These are phyloP conservation scores for Thyatira batis DNA, from an alignment of 2,888 invertebrate species.

Conservation along the genomic window DNA sequence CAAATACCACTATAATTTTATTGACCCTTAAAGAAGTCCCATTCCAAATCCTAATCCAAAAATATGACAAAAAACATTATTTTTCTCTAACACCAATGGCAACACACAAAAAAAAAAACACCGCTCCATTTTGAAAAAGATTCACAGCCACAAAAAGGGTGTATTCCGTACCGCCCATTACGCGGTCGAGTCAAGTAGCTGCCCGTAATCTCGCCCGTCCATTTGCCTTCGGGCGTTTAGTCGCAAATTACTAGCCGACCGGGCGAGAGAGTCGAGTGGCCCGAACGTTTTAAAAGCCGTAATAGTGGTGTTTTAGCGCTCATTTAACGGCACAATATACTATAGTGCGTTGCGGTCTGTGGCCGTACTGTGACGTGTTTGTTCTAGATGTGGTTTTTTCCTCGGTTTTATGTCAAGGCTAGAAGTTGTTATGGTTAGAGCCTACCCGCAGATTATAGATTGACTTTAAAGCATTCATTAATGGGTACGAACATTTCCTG, in stretches of 20 bases:
- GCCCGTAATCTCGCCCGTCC: slow-evolving; percentile 19
- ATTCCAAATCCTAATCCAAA: too few species aligned
- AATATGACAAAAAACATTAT: too few species aligned
- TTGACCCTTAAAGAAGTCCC: too few species aligned
- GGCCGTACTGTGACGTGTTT: neutral
- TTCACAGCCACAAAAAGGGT: neutral
- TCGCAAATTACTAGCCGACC: slow-evolving; percentile 23
- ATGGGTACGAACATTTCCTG: too few species aligned
- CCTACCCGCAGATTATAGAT: too few species aligned
- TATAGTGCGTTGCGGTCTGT: neutral
- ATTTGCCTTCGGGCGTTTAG: slow-evolving; percentile 14
- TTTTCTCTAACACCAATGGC: too few species aligned
- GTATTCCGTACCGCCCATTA: neutral
- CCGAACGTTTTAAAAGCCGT: slow-evolving; percentile 24
- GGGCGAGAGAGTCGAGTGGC: slow-evolving; percentile 6
- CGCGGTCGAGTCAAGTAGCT: neutral
- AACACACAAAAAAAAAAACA: neutral
- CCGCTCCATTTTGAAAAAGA: neutral
- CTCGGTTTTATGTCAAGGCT: too few species aligned
- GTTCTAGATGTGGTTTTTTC: too few species aligned
- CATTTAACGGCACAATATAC: slow-evolving; percentile 7
- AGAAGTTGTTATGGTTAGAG: too few species aligned
- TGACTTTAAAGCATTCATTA: too few species aligned
- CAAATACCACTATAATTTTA: too few species aligned
- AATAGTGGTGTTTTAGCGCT: slow-evolving; percentile 22